Conservation (phyloP, 1,140 invertebrate genomes). For the Diorhabda elongata region DNA sequence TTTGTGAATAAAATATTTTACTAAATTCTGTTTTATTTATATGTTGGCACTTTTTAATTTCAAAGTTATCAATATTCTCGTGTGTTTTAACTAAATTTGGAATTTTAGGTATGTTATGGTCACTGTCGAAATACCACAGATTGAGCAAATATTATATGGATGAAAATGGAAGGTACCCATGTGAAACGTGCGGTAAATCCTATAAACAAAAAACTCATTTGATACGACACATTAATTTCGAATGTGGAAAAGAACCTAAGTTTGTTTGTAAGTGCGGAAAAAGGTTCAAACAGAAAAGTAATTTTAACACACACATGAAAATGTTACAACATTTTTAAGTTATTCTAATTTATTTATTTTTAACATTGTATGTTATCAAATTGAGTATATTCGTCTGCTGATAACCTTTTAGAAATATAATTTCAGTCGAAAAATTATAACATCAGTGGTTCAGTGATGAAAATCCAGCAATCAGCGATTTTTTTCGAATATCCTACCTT, state of each 20-base stretch:
- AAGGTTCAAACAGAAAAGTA: slow-evolving; percentile 49
- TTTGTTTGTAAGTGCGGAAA: slow-evolving; percentile 53
- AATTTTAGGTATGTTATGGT: not conserved
- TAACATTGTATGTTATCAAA: too few relatives aligned
- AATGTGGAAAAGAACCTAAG: slow-evolving; percentile 53
- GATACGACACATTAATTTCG: slow-evolving; percentile 53
- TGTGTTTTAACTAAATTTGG: not conserved
- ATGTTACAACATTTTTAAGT: slow-evolving; percentile 27
- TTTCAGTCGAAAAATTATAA: too few relatives aligned
- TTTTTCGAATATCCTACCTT: too few relatives aligned
- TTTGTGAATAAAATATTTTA: too few relatives aligned
- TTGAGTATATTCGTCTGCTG: too few relatives aligned
- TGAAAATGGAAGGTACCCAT: not conserved
- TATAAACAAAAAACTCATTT: slow-evolving; percentile 52
- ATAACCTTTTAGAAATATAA: too few relatives aligned
- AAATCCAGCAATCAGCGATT: too few relatives aligned
- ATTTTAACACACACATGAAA: slow-evolving; percentile 43
- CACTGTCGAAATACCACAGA: not conserved
- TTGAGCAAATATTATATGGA: not conserved
- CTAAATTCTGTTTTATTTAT: too few relatives aligned
- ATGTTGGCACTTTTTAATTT: too few relatives aligned
- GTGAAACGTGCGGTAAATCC: slow-evolving; percentile 27
- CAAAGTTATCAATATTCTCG: too few relatives aligned
- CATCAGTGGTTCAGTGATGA: too few relatives aligned
- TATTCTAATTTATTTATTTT: not conserved